Base-by-base conservation (phyloP, 2,113 vertebrate species). In the Narcine bancroftii region DNA sequence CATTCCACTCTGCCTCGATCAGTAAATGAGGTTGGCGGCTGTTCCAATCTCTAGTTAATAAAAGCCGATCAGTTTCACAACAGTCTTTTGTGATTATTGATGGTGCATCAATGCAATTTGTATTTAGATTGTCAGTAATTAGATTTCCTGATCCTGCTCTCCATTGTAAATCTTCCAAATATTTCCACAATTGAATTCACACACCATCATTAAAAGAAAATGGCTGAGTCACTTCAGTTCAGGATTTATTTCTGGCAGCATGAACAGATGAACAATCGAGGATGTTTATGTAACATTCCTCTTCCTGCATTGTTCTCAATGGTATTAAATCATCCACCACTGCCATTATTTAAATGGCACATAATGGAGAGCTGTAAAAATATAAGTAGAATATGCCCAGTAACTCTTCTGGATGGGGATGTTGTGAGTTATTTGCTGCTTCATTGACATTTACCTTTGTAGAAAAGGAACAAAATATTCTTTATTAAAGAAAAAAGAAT, bases 101-200 rank as follows among this genome's bases (percentile, higher is more conserved):
- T n/a, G n/a, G n/a, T n/a, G n/a, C n/a, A n/a, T n/a, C n/a, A n/a
- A n/a, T n/a, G 1, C 39, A 69, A 33, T 69, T 47, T 91, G 89
- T 69, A 2, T 69, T 91, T 65, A 69, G 10, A 47, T 65, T 91
- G 39, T 29, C 3, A 10, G 63, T 47, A 33, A 33, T 66, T 42
- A 69, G 60, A 13, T 47, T 91, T 69, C 39, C 42, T 91, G 33
- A 91, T 69, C 36, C 63, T 71, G 9, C 24, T 71, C 21, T 69
- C 24, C 17, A 6, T 69, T 65, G 39, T 89, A 24, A 56, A 66
- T 66, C 60, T 65, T 69, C 63, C 89, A 47, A 69, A 69, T 39
- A 89, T 42, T 91, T 91, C 42, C 87, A 45, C 17, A 66, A 69
- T 29, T 69, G 65, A 91, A 29, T 45, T 91, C 87, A 91, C 39